Evolutionary conservation across 2,113 vertebrate species (phyloP), one percentile per base, ranked within the genome.

Genomic region (Anhinga anhinga): DNA sequence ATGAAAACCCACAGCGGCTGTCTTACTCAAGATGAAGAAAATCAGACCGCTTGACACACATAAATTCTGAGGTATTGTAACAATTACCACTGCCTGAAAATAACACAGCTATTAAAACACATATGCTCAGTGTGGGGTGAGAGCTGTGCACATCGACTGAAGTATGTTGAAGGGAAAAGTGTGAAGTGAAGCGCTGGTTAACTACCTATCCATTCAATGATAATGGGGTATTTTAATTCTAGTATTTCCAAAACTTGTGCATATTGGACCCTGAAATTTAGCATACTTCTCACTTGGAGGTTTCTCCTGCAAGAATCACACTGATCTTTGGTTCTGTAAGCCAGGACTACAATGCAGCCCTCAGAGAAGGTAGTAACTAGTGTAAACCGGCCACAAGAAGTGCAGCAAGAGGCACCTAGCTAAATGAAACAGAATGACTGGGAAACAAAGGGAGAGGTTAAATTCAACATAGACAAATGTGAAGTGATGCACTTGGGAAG

Each of bases 11-110:
- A 61, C 34, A 84, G n/a, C 52, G 63, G 49, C 15, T 3, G 3
- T 49, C 36, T 81, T 30, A 84, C 19, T 62, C 22, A 40, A 89
- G n/a, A 45, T 10, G 32, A 82, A 91, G 44, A 89, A 93, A 95
- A 94, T 65, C 19, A 34, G 25, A 67, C 27, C 74, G 65, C 67
- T 86, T 77, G 15, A 74, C 22, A 50, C 29, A 45, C 10, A 30
- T 3, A 11, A 82, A 7, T 73, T 70, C 30, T 45, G 20, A 86
- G 5, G 18, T 44, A 59, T 18, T 72, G 1, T 1, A 76, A 47
- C 20, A 69, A 69, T 19, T 23, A 81, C 17, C 34, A 44, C n/a
- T 36, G 15, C 20, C 23, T 13, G 14, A 80, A 91, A 93, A 59
- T 18, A 80, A 29, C 13, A 70, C 23, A 9, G 29, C 16, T 69